Evolutionary conservation across 2,888 invertebrate species (phyloP), one percentile per base, ranked within the genome.

Genomic region (Dilophus febrilis): DNA sequence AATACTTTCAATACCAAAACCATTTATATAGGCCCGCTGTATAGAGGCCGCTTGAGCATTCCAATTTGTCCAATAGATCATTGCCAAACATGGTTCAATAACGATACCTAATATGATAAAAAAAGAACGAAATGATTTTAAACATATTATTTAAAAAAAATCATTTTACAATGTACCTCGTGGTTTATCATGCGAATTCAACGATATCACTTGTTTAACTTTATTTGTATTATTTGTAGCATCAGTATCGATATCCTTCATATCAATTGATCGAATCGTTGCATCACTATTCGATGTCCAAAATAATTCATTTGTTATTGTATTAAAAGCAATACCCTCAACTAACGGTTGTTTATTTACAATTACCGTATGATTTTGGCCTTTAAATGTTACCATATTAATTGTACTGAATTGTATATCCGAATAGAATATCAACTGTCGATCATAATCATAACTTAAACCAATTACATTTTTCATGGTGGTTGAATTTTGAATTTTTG

Each of bases 11-110:
- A 74, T 62, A 10, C 69, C 70, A 50, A 67, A 77, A 2, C 84
- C 84, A 47, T 70, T 70, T 26, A 72, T 60, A 53, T 67, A 77
- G 2, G 84, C 78, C 45, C 87, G 71, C 61, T 87, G 85, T 49
- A 92, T 81, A 46, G 74, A 72, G 0, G 91, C 86, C 35, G 72
- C 69, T 40, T 77, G 68, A 44, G 75, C 73, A 64, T 86, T 84
- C 88, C 90, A 90, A 64, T 91, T 87, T 8, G 85, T 87, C 87
- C 88, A 91, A 64, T 83, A 91, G 13, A 65, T 56, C 59, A 60
- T 64, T 16, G 59, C 63, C 47, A 76, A 72, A 58, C 91, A 91
- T 38, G 81, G 78, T 57, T 91, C 87, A 19, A 87, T 70, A 18
- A 80, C 84, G 47, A 92, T 77, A 32, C 86, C 88, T 32, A 32